Conservation (phyloP, 2,113 vertebrate genomes). For the Pachycephala philippinensis region DNA sequence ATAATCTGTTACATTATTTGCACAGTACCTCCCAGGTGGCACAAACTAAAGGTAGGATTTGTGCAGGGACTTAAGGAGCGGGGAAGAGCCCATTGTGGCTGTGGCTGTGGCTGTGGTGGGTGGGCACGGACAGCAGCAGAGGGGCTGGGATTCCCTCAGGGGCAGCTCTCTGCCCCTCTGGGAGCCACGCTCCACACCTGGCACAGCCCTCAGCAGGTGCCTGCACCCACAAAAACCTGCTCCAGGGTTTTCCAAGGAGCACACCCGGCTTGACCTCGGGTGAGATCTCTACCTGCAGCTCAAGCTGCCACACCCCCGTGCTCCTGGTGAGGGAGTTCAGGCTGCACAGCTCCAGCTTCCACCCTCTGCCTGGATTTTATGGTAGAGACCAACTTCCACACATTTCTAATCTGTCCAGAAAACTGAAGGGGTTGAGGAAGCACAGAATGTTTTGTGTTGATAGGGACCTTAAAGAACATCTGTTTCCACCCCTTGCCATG, state of each 20-base stretch:
- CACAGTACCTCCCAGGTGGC: not conserved
- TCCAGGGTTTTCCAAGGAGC: not conserved
- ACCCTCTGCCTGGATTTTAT: not conserved
- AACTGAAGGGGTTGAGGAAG: not conserved
- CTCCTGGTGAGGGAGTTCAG: not conserved
- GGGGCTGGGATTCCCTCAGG: not conserved
- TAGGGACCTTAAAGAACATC: not conserved
- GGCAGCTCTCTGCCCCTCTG: not conserved
- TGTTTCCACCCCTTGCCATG: not conserved
- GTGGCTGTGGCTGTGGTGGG: rapidly evolving
- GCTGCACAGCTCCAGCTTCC: not conserved
- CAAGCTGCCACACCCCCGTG: not conserved
- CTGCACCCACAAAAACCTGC: not conserved
- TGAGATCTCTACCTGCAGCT: not conserved
- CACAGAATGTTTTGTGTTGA: not conserved
- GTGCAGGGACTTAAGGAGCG: not conserved
- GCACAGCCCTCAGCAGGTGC: not conserved
- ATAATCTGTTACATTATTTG: not conserved
- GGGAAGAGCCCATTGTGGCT: not conserved
- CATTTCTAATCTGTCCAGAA: not conserved
- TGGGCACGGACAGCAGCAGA: not conserved
- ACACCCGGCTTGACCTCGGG: not conserved
- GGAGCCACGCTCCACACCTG: not conserved
- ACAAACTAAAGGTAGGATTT: not conserved
- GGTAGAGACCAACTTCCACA: not conserved